These are phyloP conservation scores for Agrochola macilenta DNA, from an alignment of 2,888 invertebrate species.

Conservation along the genomic window DNA sequence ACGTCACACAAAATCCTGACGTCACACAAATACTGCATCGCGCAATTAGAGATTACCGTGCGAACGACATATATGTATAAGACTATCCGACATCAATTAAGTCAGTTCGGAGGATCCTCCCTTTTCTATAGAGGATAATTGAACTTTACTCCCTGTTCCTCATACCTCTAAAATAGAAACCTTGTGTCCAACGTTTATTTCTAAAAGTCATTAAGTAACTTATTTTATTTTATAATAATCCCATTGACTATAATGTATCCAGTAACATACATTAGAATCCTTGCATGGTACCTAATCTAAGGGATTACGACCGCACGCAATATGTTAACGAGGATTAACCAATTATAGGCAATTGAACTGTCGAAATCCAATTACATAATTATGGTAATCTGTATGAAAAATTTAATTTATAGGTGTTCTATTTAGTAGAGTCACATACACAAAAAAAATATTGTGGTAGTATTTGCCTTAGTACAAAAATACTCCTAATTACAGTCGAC, in stretches of 20 bases:
- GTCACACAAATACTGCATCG: too few species aligned
- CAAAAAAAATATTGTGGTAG: too few species aligned
- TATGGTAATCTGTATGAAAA: constrained; percentile 39
- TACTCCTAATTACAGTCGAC: too few species aligned
- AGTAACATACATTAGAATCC: constrained; percentile 45
- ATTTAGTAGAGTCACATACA: too few species aligned
- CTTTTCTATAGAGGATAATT: too few species aligned
- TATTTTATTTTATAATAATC: constrained; percentile 12
- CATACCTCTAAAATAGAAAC: not conserved
- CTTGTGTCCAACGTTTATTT: not conserved
- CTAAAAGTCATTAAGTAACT: not conserved
- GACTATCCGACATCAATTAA: too few species aligned
- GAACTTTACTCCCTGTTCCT: too few species aligned
- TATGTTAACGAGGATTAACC: constrained; percentile 54
- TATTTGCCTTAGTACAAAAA: too few species aligned
- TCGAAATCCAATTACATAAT: constrained; percentile 57
- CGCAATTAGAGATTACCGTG: too few species aligned
- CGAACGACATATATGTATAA: too few species aligned
- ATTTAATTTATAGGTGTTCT: constrained; percentile 3
- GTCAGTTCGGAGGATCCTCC: too few species aligned
- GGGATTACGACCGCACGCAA: constrained; percentile 50
- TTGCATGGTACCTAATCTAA: constrained; percentile 37
- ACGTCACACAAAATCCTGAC: too few species aligned
- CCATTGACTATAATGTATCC: constrained; percentile 10
- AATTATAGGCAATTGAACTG: constrained; percentile 57